Evolutionary conservation across 2,113 vertebrate species (phyloP).

Genomic region (Perca fluviatilis): DNA sequence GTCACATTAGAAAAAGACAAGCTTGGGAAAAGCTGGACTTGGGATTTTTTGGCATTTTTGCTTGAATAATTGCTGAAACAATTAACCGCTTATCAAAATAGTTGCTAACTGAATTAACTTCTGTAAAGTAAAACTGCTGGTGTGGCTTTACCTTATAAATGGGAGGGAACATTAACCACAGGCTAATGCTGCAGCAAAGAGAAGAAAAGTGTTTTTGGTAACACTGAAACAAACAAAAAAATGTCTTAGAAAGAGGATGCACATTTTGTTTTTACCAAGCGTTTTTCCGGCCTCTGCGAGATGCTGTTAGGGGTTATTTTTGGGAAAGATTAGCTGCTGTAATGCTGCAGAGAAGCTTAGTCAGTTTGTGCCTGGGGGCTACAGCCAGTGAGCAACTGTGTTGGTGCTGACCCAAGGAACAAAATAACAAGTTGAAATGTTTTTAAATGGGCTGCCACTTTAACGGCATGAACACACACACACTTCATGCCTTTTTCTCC

Average conservation of each 20-base stretch:
- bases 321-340: slow-evolving; percentile 54
- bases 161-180: background rate
- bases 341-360: slow-evolving; percentile 56
- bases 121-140: background rate
- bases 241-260: slow-evolving; percentile 15
- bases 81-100: too few relatives aligned
- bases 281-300: slow-evolving; percentile 9
- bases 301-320: slow-evolving; percentile 46
- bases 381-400: slow-evolving; percentile 34
- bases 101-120: background rate
- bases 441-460: slow-evolving; percentile 10
- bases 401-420: slow-evolving; percentile 20
- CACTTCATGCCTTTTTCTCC: background rate
- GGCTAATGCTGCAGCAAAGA: slow-evolving; percentile 31
- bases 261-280: slow-evolving; percentile 5
- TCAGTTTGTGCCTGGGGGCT: slow-evolving; percentile 39
- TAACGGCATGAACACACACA: slow-evolving; percentile 26
- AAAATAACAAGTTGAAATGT: background rate
- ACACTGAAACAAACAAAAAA: background rate
- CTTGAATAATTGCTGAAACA: background rate
- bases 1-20: background rate
- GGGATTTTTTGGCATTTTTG: background rate
- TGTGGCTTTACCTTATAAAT: background rate
- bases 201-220: background rate
- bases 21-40: background rate